Evolutionary conservation across 1,140 invertebrate species (phyloP), one percentile per base, ranked within the genome.

Genomic region (Drosophila mayri): DNA sequence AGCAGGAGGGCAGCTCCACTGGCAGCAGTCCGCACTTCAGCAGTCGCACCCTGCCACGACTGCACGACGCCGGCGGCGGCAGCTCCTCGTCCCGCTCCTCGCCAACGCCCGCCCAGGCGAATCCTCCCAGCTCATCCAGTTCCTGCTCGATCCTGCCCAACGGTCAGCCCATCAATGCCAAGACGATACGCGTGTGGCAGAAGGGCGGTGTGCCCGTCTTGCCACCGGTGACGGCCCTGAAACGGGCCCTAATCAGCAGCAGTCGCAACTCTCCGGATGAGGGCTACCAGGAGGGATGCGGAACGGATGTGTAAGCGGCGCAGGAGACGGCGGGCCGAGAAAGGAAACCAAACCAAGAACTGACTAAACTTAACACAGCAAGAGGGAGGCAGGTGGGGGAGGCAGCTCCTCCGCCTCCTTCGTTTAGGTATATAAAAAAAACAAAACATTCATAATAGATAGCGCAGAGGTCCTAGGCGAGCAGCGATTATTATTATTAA

Each of bases 201-300:
- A 95, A 96, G 54, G 96, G 96, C 62, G 95, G 95, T 20, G 96
- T 97, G 44, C 96, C 96, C 44, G 96, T 97, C 10, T 93, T 97
- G 76, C 96, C 96, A 2, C 96, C 97, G 2, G 96, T 97, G 9
- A 96, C 40, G 79, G 96, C 94, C 76, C 94, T 95, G 28, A 97
- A 97, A 90, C 95, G 96, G 55, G 97, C 96, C 12, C 94, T 97
- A 3, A 95, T 94, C 70, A 96, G 95, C 76, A 96, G 95, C 73
- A 97, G 95, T 70, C 95, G 97, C 82, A 97, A 96, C 92, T 97
- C 97, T 2, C 96, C 97, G 18, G 97, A 98, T 87, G 97, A 98
- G 92, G 96, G 97, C 18, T 98, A 97, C 86, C 97, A 98, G 92
- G 97, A 98, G 93, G 97, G 97, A 68, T 97, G 97, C 92, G 97